A percentile compares a stretch with the other conserved stretches of the same genome.
Evolutionary conservation across 2,888 invertebrate species (phyloP).

Genomic region (Callimorpha dominula): DNA sequence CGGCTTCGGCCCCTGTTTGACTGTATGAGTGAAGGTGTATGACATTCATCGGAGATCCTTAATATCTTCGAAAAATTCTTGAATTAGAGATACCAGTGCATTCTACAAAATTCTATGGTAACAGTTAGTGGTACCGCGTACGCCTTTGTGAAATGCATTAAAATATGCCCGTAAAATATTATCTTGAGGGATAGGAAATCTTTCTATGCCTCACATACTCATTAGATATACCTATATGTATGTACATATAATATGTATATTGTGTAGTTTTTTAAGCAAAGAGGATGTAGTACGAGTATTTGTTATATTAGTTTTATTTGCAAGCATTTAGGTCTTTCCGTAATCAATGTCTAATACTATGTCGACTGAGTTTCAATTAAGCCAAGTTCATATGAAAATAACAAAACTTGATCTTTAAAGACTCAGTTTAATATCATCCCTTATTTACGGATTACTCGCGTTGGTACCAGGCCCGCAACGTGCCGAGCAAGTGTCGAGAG

Average conservation of each 20-base stretch:
- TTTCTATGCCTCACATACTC: no score
- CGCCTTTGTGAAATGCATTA: neutral
- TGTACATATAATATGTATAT: no score
- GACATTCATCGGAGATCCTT: neutral
- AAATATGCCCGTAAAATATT: no score
- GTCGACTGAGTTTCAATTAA: no score
- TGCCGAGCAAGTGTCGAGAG: neutral
- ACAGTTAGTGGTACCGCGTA: neutral
- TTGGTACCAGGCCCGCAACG: neutral
- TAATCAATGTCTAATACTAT: no score
- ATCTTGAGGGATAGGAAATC: no score
- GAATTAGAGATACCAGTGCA: neutral
- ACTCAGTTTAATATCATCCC: neutral
- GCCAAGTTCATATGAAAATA: neutral
- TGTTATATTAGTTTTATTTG: no score
- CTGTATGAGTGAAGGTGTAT: constrained; percentile 1
- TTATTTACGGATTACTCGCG: neutral
- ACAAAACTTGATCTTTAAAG: neutral
- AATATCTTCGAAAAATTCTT: neutral
- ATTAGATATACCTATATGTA: no score
- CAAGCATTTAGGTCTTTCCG: no score
- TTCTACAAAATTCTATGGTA: neutral
- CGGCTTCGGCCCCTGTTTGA: neutral
- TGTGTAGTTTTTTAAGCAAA: no score
- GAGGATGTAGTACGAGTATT: no score